Evolutionary conservation across 1,140 invertebrate species (phyloP), one percentile per base, ranked within the genome.

Genomic region (Ridgeia piscesae): DNA sequence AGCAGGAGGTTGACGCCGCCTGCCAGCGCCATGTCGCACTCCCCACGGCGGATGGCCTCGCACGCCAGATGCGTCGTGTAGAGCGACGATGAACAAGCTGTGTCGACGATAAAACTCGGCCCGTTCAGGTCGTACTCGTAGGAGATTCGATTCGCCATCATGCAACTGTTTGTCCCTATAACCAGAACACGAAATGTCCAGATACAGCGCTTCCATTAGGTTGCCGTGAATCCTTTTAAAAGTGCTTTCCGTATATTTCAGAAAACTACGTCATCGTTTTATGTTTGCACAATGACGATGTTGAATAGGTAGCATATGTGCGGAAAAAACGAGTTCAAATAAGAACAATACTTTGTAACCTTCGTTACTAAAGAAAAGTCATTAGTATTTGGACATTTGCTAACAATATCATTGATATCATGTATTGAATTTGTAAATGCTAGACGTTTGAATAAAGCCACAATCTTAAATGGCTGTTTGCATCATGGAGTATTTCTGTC

Each of bases 51-150:
- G 89, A 99, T 99, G 27, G 98, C 97, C 11, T 96, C 95, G 31
- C 98, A 96, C 27, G 98, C 99, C 94, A 99, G 98, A 94, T 98
- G 97, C 34, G 99, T 95, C 1, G 98, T 98, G 94, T 98, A 97
- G 94, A 99, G 95, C 91, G 98, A 98, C 93, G 98, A 99, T 0
- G 98, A 99, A 96, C 99, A 99, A 0, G 99, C 99, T 14, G 99
- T 99, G 96, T 99, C 99, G 14, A 99, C 96, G 6, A 98, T 97
- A 95, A 98, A 99, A 95, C 98, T 99, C 1, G 99, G 99, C 31
- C 99, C 97, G 91, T 35, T 58, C 34, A 91, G 91, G 34, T 48
- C 91, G 48, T 35, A 91, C 14, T 91, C 33, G 17, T 91, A 48
- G 1, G 91, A 91, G 48, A 91, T 58, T 8, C 91, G 91, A 34